A percentile compares a stretch with the other conserved stretches of the same genome.
Conservation (phyloP, 2,888 invertebrate genomes). For the Lithophane leautieri region DNA sequence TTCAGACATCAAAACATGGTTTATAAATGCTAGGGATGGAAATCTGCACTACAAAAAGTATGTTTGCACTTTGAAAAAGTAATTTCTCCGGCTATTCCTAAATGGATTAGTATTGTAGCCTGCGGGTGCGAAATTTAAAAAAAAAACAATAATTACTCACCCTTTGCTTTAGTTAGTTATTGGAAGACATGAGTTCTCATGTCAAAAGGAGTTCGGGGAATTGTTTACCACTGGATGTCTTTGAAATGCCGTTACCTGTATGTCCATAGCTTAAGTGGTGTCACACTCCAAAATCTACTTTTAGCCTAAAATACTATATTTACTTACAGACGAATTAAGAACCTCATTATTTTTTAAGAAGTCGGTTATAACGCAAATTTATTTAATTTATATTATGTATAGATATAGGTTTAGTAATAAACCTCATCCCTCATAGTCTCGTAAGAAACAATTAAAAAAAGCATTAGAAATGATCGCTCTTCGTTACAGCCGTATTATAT, state of each 20-base stretch:
- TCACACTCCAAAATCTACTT: background rate
- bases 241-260: background rate
- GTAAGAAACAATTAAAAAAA: slow-evolving; percentile 39
- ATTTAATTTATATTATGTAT: no score
- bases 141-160: background rate
- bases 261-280: background rate
- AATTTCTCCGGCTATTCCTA: background rate
- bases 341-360: no score
- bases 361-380: no score
- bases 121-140: background rate
- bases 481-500: slow-evolving; percentile 28
- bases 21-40: background rate
- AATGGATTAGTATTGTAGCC: background rate
- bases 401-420: background rate
- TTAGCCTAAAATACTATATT: background rate
- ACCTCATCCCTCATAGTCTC: background rate
- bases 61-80: background rate
- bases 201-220: background rate
- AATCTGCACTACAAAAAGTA: background rate
- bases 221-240: background rate
- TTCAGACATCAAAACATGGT: background rate
- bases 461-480: slow-evolving; percentile 48
- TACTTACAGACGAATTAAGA: no score
- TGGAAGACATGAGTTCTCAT: background rate
- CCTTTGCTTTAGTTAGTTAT: background rate